A percentile compares a stretch with the other conserved stretches of the same genome.
These are phyloP conservation scores for Microtus pennsylvanicus DNA, from an alignment of 2,113 vertebrate species.

Conservation along the genomic window DNA sequence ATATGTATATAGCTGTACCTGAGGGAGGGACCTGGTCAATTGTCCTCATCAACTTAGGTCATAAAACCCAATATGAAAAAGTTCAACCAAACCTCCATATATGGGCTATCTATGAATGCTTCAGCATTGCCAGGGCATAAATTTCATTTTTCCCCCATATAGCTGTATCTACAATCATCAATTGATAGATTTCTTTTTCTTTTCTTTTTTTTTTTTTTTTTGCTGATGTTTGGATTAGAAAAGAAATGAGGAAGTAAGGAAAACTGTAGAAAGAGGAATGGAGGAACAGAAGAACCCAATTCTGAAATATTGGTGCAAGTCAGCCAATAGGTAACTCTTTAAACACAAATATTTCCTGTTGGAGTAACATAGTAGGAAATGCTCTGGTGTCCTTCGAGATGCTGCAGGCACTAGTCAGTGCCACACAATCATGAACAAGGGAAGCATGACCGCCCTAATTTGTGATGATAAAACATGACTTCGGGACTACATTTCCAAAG, in stretches of 20 bases:
- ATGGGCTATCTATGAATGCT: too few species aligned
- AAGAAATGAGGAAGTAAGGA: neutral
- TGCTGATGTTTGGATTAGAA: constrained; percentile 10
- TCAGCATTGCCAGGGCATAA: too few species aligned
- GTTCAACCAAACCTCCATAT: too few species aligned
- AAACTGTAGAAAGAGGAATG: neutral
- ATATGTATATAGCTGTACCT: neutral
- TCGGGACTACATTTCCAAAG: neutral
- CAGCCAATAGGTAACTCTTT: neutral
- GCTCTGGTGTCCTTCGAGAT: neutral
- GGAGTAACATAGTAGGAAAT: neutral
- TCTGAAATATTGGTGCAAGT: neutral
- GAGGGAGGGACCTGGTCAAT: too few species aligned
- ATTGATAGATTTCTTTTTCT: neutral
- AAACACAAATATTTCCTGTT: neutral
- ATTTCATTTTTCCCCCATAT: too few species aligned
- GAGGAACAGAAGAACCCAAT: neutral
- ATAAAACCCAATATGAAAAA: too few species aligned
- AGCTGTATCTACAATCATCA: neutral
- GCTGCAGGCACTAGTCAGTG: neutral
- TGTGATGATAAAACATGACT: neutral
- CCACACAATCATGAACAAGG: neutral
- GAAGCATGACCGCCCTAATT: neutral
- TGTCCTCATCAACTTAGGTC: too few species aligned
- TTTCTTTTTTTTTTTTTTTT: neutral